Evolutionary conservation across 2,888 invertebrate species (phyloP).

Genomic region (Taphrorychus bicolor): DNA sequence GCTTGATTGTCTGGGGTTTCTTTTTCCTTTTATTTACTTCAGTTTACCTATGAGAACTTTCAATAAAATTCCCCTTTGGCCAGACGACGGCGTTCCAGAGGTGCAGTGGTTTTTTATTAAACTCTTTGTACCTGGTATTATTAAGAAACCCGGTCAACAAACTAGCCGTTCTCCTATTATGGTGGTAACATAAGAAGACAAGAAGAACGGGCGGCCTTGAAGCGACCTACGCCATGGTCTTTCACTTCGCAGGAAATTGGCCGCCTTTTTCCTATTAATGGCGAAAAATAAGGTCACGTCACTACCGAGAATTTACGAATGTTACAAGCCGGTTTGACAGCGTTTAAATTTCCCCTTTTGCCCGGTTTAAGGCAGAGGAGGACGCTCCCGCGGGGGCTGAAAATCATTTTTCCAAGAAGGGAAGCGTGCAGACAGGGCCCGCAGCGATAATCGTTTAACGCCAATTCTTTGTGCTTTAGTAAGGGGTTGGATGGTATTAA

Average conservation of each 20-base stretch:
- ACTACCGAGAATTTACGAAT: neutral
- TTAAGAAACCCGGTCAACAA: constrained; percentile 25
- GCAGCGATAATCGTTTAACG: constrained; percentile 20
- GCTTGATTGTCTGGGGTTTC: constrained; percentile 5
- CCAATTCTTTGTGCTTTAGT: neutral
- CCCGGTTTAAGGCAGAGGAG: neutral
- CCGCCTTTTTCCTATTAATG: neutral
- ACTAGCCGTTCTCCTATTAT: constrained; percentile 11
- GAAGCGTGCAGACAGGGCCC: constrained; percentile 7
- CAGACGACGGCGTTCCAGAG: constrained; percentile 6
- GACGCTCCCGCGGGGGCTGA: constrained; percentile 17
- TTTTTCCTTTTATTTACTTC: constrained; percentile 8
- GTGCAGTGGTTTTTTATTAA: neutral
- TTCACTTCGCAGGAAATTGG: constrained; percentile 12
- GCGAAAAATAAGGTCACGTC: constrained; percentile 2
- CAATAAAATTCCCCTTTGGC: constrained; percentile 28
- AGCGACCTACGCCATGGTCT: constrained; percentile 21
- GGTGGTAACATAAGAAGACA: constrained; percentile 9
- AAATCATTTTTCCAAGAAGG: constrained; percentile 24
- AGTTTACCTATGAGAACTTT: constrained; percentile 11
- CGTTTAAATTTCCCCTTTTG: neutral
- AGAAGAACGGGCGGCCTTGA: constrained; percentile 20
- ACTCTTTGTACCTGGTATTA: too few species aligned
- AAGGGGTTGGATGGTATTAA: neutral
- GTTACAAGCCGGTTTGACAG: too few species aligned